A percentile compares a stretch with the other conserved stretches of the same genome.
Evolutionary conservation across 2,797 vertebrate species (phyloP).

Genomic region (Heteromormyrus szaboi): DNA sequence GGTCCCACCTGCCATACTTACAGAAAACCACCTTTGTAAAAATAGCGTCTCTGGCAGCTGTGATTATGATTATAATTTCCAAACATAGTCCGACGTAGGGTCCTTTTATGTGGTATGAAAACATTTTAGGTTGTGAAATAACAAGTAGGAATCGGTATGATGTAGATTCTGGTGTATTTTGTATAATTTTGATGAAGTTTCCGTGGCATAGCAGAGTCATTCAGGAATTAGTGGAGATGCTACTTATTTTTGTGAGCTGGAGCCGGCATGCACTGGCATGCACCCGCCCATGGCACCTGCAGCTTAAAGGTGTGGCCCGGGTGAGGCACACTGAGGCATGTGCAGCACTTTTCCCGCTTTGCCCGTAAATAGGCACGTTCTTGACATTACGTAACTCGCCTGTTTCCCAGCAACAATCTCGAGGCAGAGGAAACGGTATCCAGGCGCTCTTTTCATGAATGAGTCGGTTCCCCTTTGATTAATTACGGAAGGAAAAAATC

Average conservation of each 20-base stretch:
- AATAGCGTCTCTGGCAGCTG: not conserved
- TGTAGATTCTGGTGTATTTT: not conserved
- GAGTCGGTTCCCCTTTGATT: not conserved
- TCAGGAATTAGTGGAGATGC: not conserved
- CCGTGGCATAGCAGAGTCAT: not conserved
- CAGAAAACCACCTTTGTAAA: not conserved
- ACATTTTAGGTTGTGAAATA: not conserved
- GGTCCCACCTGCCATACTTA: not conserved
- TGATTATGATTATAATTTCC: not conserved
- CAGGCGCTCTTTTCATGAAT: not conserved
- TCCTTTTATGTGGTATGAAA: not conserved
- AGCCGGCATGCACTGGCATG: not conserved
- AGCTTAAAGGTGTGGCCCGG: not conserved
- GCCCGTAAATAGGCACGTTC: not conserved
- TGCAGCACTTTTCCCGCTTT: not conserved
- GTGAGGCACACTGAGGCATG: not conserved
- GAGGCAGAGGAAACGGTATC: not conserved
- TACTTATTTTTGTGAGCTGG: not conserved
- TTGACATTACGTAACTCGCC: not conserved
- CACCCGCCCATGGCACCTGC: not conserved
- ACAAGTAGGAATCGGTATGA: not conserved
- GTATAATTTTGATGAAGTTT: not conserved
- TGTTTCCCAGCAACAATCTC: conserved; percentile 9
- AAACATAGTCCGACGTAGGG: not conserved
- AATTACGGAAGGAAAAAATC: not conserved